Evolutionary conservation across 2,888 invertebrate genomes (phyloP), one percentile per base, ranked within the genome.

Genomic region (Andrena camellia): DNA sequence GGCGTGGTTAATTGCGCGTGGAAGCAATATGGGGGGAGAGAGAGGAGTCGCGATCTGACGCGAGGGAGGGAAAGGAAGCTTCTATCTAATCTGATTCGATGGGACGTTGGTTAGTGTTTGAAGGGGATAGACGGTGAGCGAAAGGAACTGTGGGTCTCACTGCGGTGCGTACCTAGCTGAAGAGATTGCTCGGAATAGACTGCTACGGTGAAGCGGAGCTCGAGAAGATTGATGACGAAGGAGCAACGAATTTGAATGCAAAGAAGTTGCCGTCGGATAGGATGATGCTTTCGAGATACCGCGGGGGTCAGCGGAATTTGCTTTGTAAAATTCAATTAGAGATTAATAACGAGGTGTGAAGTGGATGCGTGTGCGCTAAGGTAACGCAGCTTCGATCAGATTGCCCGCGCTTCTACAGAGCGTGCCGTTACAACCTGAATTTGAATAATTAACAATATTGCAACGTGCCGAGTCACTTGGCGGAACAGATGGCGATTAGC

Each of bases 401-500:
- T 74, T 81, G 80, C 59, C 73, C 68, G 60, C 70, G 63, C 75
- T 64, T 87, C 71, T 52, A 42, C 48, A 68, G 20, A 48, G 68
- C 71, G 66, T 69, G 26, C 63, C 79, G 77, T 78, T 86, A 64
- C 64, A 70, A 31, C 50, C 74, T 59, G 78, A 80, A 83, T 82
- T 82, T 75, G 75, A 74, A 83, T 85, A 87, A 81, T 85, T 83
- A 87, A 84, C 81, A 84, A 84, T 82, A 79, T 84, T 87, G 84
- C 82, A 75, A 77, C 76, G 75, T 76, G 84, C 75, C 78, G 60
- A 85, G 87, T 83, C 85, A 83, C 83, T 83, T 76, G 83, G 81
- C 62, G 81, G 85, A 87, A 82, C 88, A 88, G 88, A 84, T 88
- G 88, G 88, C 86, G 84, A 86, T 86, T 84, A 83, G 84, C 78